Conservation (phyloP, 2,888 invertebrate genomes). For the Gastracanthus pulcherrimus region DNA sequence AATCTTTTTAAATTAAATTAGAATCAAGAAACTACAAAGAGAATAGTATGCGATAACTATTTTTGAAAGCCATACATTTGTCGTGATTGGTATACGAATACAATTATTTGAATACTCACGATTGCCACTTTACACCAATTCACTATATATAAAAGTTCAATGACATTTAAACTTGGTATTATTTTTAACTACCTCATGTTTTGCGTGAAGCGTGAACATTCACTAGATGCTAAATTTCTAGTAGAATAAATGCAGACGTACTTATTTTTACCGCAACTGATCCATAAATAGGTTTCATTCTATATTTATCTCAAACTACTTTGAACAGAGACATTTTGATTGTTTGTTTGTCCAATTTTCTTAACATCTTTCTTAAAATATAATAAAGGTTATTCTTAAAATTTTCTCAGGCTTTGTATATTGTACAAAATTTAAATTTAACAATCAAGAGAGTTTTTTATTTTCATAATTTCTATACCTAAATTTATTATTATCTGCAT, state of each 20-base stretch:
- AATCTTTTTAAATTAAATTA: neutral
- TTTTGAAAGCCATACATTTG: neutral
- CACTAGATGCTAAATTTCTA: neutral
- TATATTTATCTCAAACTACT: neutral
- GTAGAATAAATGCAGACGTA: too few relatives aligned
- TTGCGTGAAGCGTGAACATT: neutral
- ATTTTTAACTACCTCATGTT: conserved; percentile 8
- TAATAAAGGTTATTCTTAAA: too few relatives aligned
- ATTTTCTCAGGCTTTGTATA: neutral
- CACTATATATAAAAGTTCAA: conserved; percentile 8
- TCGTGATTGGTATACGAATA: neutral
- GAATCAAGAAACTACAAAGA: neutral
- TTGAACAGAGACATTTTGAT: neutral
- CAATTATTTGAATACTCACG: neutral
- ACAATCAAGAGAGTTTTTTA: too few relatives aligned
- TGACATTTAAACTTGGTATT: neutral
- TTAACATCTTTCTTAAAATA: neutral
- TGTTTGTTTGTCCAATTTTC: neutral
- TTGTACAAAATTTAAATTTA: neutral
- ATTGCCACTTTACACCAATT: conserved; percentile 4
- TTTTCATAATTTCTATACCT: too few relatives aligned
- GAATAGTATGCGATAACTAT: neutral
- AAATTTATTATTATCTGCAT: too few relatives aligned
- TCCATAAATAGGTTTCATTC: neutral
- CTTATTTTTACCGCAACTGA: conserved; percentile 4